Percentiles rank a stretch among this genome's conserved stretches.
Conservation (phyloP, 2,113 vertebrate species). For the Anser cygnoides region DNA sequence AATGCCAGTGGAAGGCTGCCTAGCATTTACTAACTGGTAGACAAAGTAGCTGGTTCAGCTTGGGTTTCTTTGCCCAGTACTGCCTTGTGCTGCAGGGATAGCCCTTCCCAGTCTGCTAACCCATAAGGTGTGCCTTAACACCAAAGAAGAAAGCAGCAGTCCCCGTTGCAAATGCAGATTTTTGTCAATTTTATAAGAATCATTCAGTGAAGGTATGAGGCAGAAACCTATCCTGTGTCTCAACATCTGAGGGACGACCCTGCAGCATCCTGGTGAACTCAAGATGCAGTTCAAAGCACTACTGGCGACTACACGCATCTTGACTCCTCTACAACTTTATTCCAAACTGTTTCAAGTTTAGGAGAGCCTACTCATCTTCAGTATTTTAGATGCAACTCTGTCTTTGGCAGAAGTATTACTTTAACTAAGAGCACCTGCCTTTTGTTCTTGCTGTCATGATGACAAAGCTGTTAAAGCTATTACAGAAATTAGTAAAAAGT, state of each 20-base stretch:
- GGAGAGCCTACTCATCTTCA: not conserved
- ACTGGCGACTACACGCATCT: not conserved
- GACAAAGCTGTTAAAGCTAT: not conserved
- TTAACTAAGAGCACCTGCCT: not conserved
- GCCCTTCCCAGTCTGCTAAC: not conserved
- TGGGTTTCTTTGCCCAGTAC: not conserved
- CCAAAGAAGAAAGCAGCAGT: not conserved
- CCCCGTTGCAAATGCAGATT: not conserved
- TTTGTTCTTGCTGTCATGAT: not conserved
- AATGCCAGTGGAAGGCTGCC: not conserved
- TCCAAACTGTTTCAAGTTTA: not conserved
- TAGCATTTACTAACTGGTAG: not conserved
- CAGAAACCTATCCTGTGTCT: not conserved
- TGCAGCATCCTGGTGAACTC: not conserved
- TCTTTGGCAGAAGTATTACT: not conserved
- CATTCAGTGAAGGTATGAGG: not conserved
- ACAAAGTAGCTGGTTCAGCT: not conserved
- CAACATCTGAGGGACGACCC: not conserved
- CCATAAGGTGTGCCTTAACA: not conserved
- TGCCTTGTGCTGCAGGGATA: not conserved
- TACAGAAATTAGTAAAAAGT: not conserved
- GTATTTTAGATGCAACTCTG: not conserved
- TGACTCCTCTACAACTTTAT: not conserved
- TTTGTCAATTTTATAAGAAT: not conserved
- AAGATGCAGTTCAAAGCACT: not conserved